These are phyloP conservation scores for Coreius guichenoti DNA, from an alignment of 2,797 vertebrate genomes.

Conservation along the genomic window DNA sequence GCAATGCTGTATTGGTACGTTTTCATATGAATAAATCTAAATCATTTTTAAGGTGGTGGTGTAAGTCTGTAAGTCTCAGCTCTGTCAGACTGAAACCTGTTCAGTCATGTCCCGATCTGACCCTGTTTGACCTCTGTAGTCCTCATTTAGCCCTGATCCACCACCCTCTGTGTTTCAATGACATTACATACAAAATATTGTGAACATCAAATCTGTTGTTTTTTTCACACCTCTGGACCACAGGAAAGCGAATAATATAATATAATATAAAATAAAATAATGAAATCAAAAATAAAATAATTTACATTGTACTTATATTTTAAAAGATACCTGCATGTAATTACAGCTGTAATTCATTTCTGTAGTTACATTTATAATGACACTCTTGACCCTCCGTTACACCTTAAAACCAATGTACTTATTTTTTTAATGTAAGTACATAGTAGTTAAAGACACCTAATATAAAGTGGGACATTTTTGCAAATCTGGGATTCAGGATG, in stretches of 20 bases:
- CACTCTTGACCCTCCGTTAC: no score
- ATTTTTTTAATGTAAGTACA: no score
- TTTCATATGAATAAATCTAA: neutral
- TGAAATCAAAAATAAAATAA: no score
- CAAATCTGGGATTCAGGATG: neutral
- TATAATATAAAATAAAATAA: no score
- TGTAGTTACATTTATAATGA: no score
- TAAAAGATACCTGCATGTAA: no score
- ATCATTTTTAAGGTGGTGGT: neutral
- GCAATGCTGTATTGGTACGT: neutral
- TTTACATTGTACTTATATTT: no score
- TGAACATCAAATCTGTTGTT: neutral
- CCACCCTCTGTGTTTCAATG: neutral
- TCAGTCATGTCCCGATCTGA: neutral
- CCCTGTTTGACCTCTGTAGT: conserved; percentile 25
- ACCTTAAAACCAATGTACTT: no score
- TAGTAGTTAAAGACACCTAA: no score
- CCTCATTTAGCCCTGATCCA: conserved; percentile 4
- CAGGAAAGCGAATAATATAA: neutral
- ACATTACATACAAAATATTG: neutral
- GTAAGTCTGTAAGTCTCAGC: neutral
- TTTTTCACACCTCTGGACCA: neutral
- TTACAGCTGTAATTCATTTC: no score
- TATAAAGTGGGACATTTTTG: neutral
- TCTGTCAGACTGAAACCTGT: conserved; percentile 27